A percentile compares a stretch with the other conserved stretches of the same genome.
Evolutionary conservation across 2,888 invertebrate species (phyloP).

Genomic region (Synanthedon vespiformis): DNA sequence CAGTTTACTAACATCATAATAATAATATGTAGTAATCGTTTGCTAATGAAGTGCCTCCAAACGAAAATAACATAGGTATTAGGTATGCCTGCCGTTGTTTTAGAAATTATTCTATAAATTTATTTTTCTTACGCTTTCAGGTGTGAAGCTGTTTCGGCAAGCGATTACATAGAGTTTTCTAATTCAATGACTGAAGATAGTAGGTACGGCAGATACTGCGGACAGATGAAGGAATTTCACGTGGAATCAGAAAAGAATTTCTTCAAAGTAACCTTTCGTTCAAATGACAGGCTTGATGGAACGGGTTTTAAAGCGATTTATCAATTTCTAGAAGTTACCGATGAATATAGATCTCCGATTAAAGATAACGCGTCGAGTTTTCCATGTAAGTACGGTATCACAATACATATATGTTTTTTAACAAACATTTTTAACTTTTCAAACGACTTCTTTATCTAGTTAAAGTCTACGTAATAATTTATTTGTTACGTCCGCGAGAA

Average conservation of each 20-base stretch:
- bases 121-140: constrained; percentile 61
- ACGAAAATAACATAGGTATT: too few species aligned
- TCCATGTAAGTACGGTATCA: constrained; percentile 50
- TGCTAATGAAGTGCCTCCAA: too few species aligned
- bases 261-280: constrained; percentile 94
- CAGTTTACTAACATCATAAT: too few species aligned
- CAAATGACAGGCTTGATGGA: constrained; percentile 93
- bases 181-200: constrained; percentile 92
- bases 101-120: too few species aligned
- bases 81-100: too few species aligned
- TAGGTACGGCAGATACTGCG: constrained; percentile 91
- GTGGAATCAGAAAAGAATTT: constrained; percentile 91
- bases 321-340: constrained; percentile 82
- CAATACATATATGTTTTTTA: background rate
- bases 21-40: too few species aligned
- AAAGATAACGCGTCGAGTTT: constrained; percentile 46
- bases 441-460: too few species aligned
- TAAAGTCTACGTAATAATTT: too few species aligned
- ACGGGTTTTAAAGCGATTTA: constrained; percentile 95
- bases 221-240: constrained; percentile 83
- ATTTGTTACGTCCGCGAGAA: too few species aligned
- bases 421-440: too few species aligned
- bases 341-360: constrained; percentile 60
- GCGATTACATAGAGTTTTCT: constrained; percentile 96
- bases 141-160: constrained; percentile 90